Conservation (phyloP, 2,888 invertebrate species). For the Trichopoda pennipes region DNA sequence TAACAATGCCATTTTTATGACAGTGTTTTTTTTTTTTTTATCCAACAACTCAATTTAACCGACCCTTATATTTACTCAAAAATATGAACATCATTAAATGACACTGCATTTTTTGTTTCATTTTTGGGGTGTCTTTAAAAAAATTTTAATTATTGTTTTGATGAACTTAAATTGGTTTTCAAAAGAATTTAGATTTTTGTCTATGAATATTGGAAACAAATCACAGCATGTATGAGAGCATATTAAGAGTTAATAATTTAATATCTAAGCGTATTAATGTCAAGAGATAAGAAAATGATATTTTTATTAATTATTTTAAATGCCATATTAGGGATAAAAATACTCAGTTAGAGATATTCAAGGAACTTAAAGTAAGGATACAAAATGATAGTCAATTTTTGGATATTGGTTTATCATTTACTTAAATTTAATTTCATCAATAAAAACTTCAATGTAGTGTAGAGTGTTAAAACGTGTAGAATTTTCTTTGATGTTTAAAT, state of each 20-base stretch:
- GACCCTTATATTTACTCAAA: constrained; percentile 33
- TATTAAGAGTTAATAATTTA: constrained; percentile 66
- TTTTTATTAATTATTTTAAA: constrained; percentile 37
- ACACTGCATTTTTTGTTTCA: constrained; percentile 72
- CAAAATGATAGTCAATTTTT: background rate
- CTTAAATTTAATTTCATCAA: no score
- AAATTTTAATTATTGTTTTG: constrained; percentile 75
- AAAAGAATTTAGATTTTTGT: constrained; percentile 69
- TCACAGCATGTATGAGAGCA: constrained; percentile 64
- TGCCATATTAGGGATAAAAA: constrained; percentile 33
- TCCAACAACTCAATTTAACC: constrained; percentile 50
- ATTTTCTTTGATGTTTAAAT: no score
- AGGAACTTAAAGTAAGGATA: constrained; percentile 7
- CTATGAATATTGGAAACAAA: constrained; percentile 70
- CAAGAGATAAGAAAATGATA: constrained; percentile 65
- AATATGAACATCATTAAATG: constrained; percentile 64
- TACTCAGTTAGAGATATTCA: constrained; percentile 29
- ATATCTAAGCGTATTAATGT: constrained; percentile 70
- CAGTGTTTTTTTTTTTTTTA: background rate
- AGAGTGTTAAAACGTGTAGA: no score
- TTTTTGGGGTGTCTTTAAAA: constrained; percentile 64
- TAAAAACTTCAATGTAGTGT: no score
- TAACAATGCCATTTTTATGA: constrained; percentile 39
- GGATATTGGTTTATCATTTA: background rate
- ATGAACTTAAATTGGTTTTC: background rate